phyloP scores from a whole-genome alignment of 2,888 invertebrate species.

The Sarcophaga rosellei region DNA sequence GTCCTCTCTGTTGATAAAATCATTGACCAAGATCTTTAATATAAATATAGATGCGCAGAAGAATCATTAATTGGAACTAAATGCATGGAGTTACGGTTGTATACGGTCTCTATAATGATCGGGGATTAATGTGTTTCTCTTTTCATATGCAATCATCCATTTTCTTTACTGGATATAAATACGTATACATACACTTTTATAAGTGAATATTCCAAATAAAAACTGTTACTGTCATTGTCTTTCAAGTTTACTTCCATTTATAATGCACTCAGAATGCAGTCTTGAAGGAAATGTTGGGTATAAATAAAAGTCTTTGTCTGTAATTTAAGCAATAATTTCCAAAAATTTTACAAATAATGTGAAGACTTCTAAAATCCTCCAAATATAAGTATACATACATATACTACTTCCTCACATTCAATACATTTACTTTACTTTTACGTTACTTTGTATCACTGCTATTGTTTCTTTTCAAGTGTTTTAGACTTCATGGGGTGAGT shows the following conservation, averaged over 20 bases:
- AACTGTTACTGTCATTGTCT: constrained; percentile 4
- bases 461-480: constrained; percentile 2
- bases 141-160: no score
- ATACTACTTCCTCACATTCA: background rate
- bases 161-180: no score
- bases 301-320: background rate
- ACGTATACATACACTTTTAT: no score
- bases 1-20: no score
- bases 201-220: background rate
- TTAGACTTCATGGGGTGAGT: background rate
- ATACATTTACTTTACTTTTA: background rate
- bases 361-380: no score
- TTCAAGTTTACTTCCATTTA: background rate
- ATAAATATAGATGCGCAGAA: no score
- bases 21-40: no score
- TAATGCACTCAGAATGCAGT: background rate
- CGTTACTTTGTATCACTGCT: background rate
- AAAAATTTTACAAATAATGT: background rate
- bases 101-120: no score
- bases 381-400: no score
- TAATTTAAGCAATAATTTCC: background rate
- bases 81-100: no score
- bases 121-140: no score
- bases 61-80: no score
- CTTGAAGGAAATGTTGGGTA: background rate